Base-by-base conservation (phyloP, 2,797 vertebrate species). In the Apogon talboti region DNA sequence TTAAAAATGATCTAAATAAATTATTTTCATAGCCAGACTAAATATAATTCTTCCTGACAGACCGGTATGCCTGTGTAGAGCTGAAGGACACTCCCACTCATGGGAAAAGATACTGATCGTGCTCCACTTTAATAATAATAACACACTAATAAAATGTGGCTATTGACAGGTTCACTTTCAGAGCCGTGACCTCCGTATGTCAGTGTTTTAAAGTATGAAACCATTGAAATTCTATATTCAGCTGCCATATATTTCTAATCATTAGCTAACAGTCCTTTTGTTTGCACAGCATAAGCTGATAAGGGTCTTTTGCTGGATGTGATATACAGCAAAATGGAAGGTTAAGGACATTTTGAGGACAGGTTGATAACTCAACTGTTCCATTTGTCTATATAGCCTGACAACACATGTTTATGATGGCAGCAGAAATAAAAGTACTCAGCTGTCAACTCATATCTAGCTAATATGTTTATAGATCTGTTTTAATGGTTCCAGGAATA, bases 41-140 rank as follows among this genome's bases (percentile, higher is more conserved):
- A 49, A 52, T 58, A 57, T 60, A 43, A 42, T 8, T 52, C n/a
- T 57, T 21, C 44, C 16, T 6, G 57, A 65, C 14, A 68, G 41
- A 52, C 11, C 49, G 54, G 51, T 66, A 55, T 74, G 50, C 40
- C 47, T 65, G 50, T 53, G 44, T 45, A 35, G 18, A 47, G 38
- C 16, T 37, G 8, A 3, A 52, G 7, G 44, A 78, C 38, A 68
- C 28, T 1, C 45, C 60, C 76, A 72, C 75, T 70, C 33, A 49
- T 9, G 24, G 7, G 21, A 47, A 73, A 54, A 19, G 10, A 66
- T 55, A 42, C 16, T 37, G 16, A 8, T 49, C 35, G 35, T 59
- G 3, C 12, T 41, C 47, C 5, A 41, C 19, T 28, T 57, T 28
- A 47, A 3, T 28, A 60, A 60, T 30, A 49, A 42, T 12, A 38